Evolutionary conservation across 2,113 vertebrate species (phyloP).

Genomic region (Hipposideros armiger): DNA sequence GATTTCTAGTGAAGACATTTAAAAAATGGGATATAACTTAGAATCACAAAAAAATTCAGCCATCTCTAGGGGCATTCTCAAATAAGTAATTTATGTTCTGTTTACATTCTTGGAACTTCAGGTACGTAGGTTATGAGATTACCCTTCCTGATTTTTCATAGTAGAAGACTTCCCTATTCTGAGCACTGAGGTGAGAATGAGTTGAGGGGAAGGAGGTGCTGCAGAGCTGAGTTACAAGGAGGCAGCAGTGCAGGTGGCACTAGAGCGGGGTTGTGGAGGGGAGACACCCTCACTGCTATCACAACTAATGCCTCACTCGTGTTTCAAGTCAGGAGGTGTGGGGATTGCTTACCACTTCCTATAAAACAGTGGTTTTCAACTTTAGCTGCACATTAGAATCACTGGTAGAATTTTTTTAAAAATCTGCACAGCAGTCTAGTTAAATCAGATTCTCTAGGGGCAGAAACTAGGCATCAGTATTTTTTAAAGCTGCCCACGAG

Average conservation of each 20-base stretch:
- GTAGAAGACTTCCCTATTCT: conserved; percentile 12
- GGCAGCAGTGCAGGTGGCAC: not conserved
- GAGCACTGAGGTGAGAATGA: not conserved
- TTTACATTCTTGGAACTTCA: not conserved
- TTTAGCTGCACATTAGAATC: not conserved
- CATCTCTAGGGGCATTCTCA: not conserved
- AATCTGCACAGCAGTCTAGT: not conserved
- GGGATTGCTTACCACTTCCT: not conserved
- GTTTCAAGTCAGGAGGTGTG: not conserved
- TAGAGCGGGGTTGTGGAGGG: not conserved
- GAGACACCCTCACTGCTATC: not conserved
- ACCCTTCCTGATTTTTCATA: not conserved
- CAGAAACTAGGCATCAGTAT: not conserved
- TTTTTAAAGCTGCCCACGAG: not conserved
- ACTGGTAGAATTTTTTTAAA: not conserved
- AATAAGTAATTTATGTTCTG: not conserved
- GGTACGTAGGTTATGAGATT: not conserved
- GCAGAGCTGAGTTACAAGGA: not conserved
- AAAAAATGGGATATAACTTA: conserved; percentile 32
- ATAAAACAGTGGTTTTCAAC: not conserved
- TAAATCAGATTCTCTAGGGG: conserved; percentile 24
- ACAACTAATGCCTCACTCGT: not conserved
- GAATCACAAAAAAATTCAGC: conserved; percentile 9
- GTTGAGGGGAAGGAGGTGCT: not conserved
- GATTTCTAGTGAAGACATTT: conserved; percentile 53